phyloP scores from a whole-genome alignment of 2,113 vertebrate species.

The Gopherus evgoodei region DNA sequence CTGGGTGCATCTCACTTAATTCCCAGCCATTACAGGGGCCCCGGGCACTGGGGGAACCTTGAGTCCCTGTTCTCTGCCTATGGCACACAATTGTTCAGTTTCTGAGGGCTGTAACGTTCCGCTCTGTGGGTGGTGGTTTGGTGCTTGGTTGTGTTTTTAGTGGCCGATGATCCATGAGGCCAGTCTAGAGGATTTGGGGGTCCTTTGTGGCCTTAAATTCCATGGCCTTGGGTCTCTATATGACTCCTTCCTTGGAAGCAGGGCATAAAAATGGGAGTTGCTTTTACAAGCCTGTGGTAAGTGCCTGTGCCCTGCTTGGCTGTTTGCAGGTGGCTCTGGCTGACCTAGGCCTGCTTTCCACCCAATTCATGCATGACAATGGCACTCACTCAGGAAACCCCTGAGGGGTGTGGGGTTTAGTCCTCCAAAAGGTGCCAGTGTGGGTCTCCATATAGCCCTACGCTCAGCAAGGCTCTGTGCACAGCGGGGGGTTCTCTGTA shows the following conservation, averaged over 20 bases:
- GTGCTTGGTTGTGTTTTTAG: not conserved
- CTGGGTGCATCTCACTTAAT: not conserved
- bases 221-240: not conserved
- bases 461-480: not conserved
- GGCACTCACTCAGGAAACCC: not conserved
- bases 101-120: not conserved
- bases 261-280: not conserved
- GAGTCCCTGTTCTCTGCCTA: not conserved
- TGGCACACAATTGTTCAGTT: no score
- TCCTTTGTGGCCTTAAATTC: not conserved
- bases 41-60: not conserved
- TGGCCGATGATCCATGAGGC: not conserved
- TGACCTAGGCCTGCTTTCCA: not conserved
- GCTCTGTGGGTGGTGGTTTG: not conserved
- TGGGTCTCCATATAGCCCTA: not conserved
- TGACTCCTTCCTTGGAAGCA: not conserved
- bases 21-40: not conserved
- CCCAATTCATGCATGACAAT: not conserved
- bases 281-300: not conserved
- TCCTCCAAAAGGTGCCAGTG: not conserved
- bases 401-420: not conserved
- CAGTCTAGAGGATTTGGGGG: not conserved
- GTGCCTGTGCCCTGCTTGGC: not conserved
- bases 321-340: not conserved
- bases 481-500: not conserved